Conservation (phyloP, 2,888 invertebrate genomes). For the Tortrix viridana region DNA sequence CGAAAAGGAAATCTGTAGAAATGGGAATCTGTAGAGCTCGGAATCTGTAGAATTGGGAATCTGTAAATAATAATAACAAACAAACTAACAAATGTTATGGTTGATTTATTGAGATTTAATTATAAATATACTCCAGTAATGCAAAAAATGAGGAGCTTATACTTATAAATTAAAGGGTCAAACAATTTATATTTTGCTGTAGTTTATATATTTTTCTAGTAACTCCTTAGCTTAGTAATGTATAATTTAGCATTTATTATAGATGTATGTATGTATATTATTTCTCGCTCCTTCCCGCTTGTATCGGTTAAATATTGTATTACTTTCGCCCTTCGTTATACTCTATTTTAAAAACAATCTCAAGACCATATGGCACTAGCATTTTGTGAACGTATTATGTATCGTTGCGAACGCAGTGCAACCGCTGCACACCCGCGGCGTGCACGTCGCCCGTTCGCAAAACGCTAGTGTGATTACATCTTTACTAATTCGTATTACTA, state of each 20-base stretch:
- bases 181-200: background rate
- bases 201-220: background rate
- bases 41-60: no score
- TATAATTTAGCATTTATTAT: constrained; percentile 60
- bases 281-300: constrained; percentile 48
- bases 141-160: constrained; percentile 2
- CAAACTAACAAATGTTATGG: background rate
- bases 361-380: no score
- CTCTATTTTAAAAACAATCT: no score
- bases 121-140: background rate
- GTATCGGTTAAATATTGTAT: constrained; percentile 13
- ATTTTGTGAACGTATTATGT: no score
- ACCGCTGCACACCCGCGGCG: no score
- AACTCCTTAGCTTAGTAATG: constrained; percentile 5
- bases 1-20: no score
- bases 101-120: background rate
- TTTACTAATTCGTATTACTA: constrained; percentile 1
- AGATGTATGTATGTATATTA: constrained; percentile 58
- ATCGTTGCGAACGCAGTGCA: no score
- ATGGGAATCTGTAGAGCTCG: no score
- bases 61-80: no score
- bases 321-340: no score
- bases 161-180: background rate
- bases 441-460: no score
- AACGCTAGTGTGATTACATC: constrained; percentile 35